Conservation (phyloP, 2,888 invertebrate species). For the Brachycybe producta region DNA sequence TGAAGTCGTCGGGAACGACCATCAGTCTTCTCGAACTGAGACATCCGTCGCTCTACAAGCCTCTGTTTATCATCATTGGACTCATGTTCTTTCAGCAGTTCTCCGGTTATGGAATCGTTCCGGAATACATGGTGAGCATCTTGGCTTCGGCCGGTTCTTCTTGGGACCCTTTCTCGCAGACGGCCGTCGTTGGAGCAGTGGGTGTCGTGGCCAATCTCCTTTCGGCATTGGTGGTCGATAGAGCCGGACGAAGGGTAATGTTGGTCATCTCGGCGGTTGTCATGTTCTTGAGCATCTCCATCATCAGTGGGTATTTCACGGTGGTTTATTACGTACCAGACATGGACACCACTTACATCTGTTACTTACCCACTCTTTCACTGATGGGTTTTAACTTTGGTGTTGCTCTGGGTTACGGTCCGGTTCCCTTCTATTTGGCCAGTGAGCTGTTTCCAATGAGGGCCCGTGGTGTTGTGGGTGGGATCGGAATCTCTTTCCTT, state of each 20-base stretch:
- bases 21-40: neutral
- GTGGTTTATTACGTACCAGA: too few relatives aligned
- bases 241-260: conserved; percentile 17
- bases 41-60: conserved; percentile 10
- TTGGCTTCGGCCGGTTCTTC: conserved; percentile 17
- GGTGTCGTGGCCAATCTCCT: neutral
- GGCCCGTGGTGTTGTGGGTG: conserved; percentile 4
- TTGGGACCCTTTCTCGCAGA: conserved; percentile 13
- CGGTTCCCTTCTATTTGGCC: conserved; percentile 1
- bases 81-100: conserved; percentile 22
- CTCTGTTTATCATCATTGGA: conserved; percentile 16
- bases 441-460: conserved; percentile 7
- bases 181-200: conserved; percentile 14
- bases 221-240: conserved; percentile 13
- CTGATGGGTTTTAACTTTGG: neutral
- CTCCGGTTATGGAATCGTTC: conserved; percentile 18
- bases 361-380: too few relatives aligned
- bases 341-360: too few relatives aligned
- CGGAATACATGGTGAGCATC: conserved; percentile 20
- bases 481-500: neutral
- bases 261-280: conserved; percentile 16
- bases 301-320: conserved; percentile 1
- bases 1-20: neutral
- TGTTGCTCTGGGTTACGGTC: conserved; percentile 1
- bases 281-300: conserved; percentile 9